Base-by-base conservation (phyloP, 2,888 invertebrate genomes). In the Nomada flava region DNA sequence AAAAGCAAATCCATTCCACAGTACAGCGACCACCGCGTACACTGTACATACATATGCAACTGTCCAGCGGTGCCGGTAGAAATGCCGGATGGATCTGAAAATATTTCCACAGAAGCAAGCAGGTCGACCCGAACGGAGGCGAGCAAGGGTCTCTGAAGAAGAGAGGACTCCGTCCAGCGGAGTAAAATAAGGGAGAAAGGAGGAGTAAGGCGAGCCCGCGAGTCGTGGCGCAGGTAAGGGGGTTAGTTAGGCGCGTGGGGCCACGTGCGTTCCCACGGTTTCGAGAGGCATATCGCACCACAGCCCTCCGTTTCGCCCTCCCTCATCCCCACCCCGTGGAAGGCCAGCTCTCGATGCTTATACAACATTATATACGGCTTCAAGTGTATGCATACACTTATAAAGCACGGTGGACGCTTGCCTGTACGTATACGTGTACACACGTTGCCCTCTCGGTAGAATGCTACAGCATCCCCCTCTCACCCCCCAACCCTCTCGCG, bases 201-300 rank as follows among this genome's bases (percentile, higher is more conserved):
- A 71, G 70, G 76, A 60, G 70, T 7, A 36, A 76, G 64, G 44
- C 64, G 64, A 76, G 64, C 60, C 74, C 64, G 73, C 63, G 65
- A 80, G 59, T 69, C 53, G 64, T 83, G 83, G 74, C 52, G 67
- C 69, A 79, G 87, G 78, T 77, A 72, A 86, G 89, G 91, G 92
- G 92, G 92, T 91, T 92, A 92, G 92, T 92, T 91, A 90, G 93
- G 92, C 93, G 92, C 92, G 93, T 93, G 93, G 92, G 92, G 90
- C 93, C 91, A 92, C 92, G 91, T 90, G 91, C 91, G 93, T 93
- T 93, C 93, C 93, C 93, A 93, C 93, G 93, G 92, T 93, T 92
- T 91, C 92, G 90, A 92, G 90, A 91, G 91, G 92, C 91, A 91
- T 93, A 92, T 92, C 92, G 92, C 91, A 91, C 92, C 91, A 52